Percentiles rank a stretch among this genome's conserved stretches.
Conservation (phyloP, 2,797 vertebrate genomes). For the Staurois parvus region DNA sequence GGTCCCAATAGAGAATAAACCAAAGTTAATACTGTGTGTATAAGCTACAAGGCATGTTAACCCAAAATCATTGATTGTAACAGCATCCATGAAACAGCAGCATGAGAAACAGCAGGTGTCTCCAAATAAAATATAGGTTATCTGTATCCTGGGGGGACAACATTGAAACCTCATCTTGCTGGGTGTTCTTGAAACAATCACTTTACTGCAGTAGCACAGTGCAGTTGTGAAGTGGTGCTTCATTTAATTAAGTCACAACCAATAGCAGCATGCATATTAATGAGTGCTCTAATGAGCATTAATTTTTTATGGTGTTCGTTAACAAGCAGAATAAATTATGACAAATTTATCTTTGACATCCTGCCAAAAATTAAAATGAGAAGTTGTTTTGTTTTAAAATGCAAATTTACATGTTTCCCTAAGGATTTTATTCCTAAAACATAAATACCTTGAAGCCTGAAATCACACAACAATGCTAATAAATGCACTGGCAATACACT, state of each 20-base stretch:
- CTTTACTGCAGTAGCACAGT: constrained; percentile 63
- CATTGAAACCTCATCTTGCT: constrained; percentile 58
- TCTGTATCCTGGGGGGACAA: constrained; percentile 57
- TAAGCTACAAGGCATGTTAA: neutral
- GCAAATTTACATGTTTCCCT: constrained; percentile 66
- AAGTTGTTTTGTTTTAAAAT: constrained; percentile 65
- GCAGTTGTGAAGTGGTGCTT: constrained; percentile 69
- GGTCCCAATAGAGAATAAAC: neutral
- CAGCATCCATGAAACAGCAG: constrained; percentile 1
- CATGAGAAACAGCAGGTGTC: constrained; percentile 39
- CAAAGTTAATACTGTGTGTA: neutral
- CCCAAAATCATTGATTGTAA: neutral
- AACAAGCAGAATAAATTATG: constrained; percentile 79
- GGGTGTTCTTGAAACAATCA: constrained; percentile 40
- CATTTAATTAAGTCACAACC: constrained; percentile 77
- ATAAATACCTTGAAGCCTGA: constrained; percentile 65
- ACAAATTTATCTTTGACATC: constrained; percentile 79
- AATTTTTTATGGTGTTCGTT: constrained; percentile 81
- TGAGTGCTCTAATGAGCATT: constrained; percentile 77
- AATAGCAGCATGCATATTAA: constrained; percentile 76
- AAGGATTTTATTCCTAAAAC: constrained; percentile 62
- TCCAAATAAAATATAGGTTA: constrained; percentile 45
- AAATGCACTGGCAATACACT: constrained; percentile 60
- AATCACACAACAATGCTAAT: constrained; percentile 68
- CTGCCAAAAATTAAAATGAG: constrained; percentile 72